A percentile compares a stretch with the other conserved stretches of the same genome.
These are phyloP conservation scores for Albula goreensis DNA, from an alignment of 2,113 vertebrate genomes.

Conservation along the genomic window DNA sequence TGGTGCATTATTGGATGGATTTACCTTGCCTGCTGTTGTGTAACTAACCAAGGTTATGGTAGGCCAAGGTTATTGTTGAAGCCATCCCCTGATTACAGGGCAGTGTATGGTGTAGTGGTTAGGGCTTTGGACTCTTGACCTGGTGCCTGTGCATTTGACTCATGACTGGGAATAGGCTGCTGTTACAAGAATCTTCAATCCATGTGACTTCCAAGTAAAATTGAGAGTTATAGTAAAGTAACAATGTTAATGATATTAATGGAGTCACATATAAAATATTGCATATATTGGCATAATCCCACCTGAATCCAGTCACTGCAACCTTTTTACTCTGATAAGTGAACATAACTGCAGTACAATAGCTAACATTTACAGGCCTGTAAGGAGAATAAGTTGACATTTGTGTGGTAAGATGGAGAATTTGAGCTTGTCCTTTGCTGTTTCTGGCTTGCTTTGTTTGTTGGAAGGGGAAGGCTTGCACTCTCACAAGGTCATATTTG, in stretches of 20 bases:
- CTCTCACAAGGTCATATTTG: not conserved
- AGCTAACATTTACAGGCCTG: too few species aligned
- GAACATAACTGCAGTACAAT: too few species aligned
- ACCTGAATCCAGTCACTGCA: too few species aligned
- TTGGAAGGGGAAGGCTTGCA: not conserved
- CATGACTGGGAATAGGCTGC: not conserved
- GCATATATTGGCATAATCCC: too few species aligned
- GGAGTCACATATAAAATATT: too few species aligned
- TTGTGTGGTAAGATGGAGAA: not conserved
- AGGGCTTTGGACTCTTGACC: not conserved
- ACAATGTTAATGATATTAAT: too few species aligned
- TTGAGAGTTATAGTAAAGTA: not conserved
- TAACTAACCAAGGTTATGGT: not conserved
- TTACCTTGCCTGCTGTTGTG: not conserved
- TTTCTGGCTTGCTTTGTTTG: not conserved
- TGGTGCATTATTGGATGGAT: not conserved
- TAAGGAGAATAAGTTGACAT: not conserved
- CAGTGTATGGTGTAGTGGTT: not conserved
- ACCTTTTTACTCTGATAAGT: too few species aligned
- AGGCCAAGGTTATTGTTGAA: not conserved
- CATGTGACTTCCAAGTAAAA: not conserved
- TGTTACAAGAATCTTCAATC: not conserved
- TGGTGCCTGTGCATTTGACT: not conserved
- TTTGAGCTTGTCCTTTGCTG: not conserved
- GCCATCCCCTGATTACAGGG: not conserved